A percentile compares a stretch with the other conserved stretches of the same genome.
These are phyloP conservation scores for Numida meleagris DNA, from an alignment of 2,113 vertebrate species.

Conservation along the genomic window DNA sequence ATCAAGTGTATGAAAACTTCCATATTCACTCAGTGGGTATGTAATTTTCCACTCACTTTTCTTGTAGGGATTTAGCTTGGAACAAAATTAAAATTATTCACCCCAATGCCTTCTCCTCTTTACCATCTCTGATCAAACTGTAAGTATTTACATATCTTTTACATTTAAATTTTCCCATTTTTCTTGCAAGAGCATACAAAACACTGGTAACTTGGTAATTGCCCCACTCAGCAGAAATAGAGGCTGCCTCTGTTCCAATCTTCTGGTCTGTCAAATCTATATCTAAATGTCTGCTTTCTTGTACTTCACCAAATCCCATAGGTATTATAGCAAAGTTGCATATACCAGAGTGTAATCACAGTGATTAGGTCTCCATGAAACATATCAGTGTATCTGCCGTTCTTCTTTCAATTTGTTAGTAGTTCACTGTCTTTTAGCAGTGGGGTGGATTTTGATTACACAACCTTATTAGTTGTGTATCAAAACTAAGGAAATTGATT, in stretches of 20 bases:
- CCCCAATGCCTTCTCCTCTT: conserved; percentile 85
- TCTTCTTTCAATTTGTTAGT: not conserved
- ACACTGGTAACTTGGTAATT: not conserved
- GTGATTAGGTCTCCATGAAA: not conserved
- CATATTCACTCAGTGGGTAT: conserved; percentile 15
- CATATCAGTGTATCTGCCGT: not conserved
- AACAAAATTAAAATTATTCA: conserved; percentile 87
- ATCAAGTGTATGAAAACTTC: conserved; percentile 48
- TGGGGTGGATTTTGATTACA: too few relatives aligned
- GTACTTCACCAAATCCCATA: not conserved
- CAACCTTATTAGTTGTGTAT: not conserved
- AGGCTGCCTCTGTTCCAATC: not conserved
- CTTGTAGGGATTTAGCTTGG: conserved; percentile 89
- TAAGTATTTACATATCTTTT: conserved; percentile 79
- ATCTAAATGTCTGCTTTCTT: not conserved
- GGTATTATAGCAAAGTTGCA: not conserved
- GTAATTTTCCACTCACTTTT: conserved; percentile 52
- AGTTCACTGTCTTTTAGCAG: not conserved
- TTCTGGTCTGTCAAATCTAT: not conserved
- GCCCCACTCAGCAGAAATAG: not conserved
- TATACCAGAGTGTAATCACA: not conserved
- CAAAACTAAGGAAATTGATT: not conserved
- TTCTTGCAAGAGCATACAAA: not conserved
- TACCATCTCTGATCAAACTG: conserved; percentile 91
- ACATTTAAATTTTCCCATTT: not conserved